phyloP scores from a whole-genome alignment of 2,797 vertebrate genomes.

The Silurus aristotelis region DNA sequence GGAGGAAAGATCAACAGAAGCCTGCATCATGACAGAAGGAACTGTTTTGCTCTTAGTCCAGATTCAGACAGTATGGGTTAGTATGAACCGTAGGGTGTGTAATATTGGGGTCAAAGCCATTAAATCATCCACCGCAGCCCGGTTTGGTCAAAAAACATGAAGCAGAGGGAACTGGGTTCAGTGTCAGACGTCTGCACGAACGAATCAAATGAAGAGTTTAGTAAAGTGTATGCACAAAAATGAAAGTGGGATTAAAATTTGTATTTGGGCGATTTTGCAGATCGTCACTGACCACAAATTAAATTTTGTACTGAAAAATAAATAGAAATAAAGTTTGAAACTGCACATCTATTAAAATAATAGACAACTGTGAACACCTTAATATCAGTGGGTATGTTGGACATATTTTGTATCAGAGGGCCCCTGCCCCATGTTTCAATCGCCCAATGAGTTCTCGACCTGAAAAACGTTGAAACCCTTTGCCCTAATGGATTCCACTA shows the following conservation, averaged over 20 bases:
- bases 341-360: too few relatives aligned
- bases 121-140: slow-evolving; percentile 29
- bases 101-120: slow-evolving; percentile 37
- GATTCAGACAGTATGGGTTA: not conserved
- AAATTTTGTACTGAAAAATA: slow-evolving; percentile 17
- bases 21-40: slow-evolving; percentile 12
- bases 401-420: too few relatives aligned
- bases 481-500: too few relatives aligned
- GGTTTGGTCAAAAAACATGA: slow-evolving; percentile 34
- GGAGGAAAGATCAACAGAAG: slow-evolving; percentile 22
- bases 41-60: not conserved
- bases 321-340: not conserved
- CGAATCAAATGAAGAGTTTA: slow-evolving; percentile 25
- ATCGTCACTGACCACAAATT: not conserved
- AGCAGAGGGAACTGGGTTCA: slow-evolving; percentile 33
- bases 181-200: slow-evolving; percentile 27
- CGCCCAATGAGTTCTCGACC: too few relatives aligned
- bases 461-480: too few relatives aligned
- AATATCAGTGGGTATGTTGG: too few relatives aligned
- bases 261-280: not conserved
- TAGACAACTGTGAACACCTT: too few relatives aligned
- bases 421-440: too few relatives aligned
- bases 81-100: slow-evolving; percentile 35
- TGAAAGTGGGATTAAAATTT: not conserved
- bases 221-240: slow-evolving; percentile 13